A percentile compares a stretch with the other conserved stretches of the same genome.
These are phyloP conservation scores for Kryptopterus vitreolus DNA, from an alignment of 2,797 vertebrate species.

Conservation along the genomic window DNA sequence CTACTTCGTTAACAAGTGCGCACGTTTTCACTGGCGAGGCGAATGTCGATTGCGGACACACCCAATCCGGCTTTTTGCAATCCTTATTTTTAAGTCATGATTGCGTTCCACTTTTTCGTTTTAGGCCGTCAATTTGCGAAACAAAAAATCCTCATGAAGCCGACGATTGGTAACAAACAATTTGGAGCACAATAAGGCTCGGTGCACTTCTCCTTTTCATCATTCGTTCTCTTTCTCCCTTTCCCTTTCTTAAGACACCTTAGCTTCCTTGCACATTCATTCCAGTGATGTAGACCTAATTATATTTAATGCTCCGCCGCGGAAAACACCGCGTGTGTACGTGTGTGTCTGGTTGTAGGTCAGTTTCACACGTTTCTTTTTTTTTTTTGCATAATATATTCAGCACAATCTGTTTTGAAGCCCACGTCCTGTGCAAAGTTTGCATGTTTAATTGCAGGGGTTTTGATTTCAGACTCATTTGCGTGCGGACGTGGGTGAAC, in stretches of 20 bases:
- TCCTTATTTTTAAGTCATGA: not conserved
- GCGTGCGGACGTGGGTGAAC: no score
- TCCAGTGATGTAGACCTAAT: not conserved
- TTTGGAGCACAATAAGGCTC: constrained; percentile 33
- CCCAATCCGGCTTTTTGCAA: no score
- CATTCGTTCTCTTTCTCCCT: not conserved
- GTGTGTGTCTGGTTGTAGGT: not conserved
- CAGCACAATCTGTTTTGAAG: constrained; percentile 14
- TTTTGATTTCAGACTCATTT: constrained; percentile 2
- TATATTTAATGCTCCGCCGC: not conserved
- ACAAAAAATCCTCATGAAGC: not conserved
- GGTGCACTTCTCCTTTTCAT: constrained; percentile 15
- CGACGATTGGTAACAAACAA: not conserved
- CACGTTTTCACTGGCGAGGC: not conserved
- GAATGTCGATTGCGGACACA: not conserved
- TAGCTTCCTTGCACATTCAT: not conserved
- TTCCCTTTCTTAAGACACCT: not conserved
- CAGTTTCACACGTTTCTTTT: not conserved
- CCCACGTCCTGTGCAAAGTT: constrained; percentile 4
- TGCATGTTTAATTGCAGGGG: constrained; percentile 22
- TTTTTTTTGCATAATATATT: constrained; percentile 19
- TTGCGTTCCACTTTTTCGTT: not conserved
- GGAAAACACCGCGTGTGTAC: not conserved
- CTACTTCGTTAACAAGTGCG: not conserved
- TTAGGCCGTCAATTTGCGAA: not conserved